Evolutionary conservation across 2,888 invertebrate genomes (phyloP).

Genomic region (Ichneumoninae sp.): DNA sequence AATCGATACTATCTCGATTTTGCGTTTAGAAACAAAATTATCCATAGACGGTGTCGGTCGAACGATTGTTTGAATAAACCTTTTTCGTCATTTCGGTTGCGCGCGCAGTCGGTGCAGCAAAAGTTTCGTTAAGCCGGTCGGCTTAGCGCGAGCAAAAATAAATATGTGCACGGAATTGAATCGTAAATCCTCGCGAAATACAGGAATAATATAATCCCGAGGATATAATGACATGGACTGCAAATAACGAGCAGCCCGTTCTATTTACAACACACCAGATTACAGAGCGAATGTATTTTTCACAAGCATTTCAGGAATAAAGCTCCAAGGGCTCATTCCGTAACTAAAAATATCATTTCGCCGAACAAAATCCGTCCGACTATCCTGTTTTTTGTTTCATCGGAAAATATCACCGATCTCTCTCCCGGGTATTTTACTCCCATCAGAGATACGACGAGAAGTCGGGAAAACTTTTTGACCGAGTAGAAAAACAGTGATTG

Average conservation of each 20-base stretch:
- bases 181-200: neutral
- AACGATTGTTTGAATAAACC: neutral
- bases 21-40: neutral
- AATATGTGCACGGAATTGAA: neutral
- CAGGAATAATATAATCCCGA: neutral
- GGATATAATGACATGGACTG: constrained; percentile 1
- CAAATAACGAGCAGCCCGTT: constrained; percentile 6
- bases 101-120: neutral
- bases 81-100: neutral
- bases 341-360: neutral
- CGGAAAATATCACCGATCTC: constrained; percentile 30
- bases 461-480: constrained; percentile 34
- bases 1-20: neutral
- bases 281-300: neutral
- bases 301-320: neutral
- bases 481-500: constrained; percentile 25
- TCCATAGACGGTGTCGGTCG: neutral
- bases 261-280: constrained; percentile 17
- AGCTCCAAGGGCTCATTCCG: neutral
- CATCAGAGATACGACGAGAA: neutral
- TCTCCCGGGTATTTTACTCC: neutral
- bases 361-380: neutral
- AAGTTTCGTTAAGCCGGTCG: neutral
- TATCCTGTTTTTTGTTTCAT: constrained; percentile 6
- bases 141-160: neutral